Evolutionary conservation across 2,113 vertebrate genomes (phyloP), one percentile per base, ranked within the genome.

Genomic region (Dasyornis broadbenti): DNA sequence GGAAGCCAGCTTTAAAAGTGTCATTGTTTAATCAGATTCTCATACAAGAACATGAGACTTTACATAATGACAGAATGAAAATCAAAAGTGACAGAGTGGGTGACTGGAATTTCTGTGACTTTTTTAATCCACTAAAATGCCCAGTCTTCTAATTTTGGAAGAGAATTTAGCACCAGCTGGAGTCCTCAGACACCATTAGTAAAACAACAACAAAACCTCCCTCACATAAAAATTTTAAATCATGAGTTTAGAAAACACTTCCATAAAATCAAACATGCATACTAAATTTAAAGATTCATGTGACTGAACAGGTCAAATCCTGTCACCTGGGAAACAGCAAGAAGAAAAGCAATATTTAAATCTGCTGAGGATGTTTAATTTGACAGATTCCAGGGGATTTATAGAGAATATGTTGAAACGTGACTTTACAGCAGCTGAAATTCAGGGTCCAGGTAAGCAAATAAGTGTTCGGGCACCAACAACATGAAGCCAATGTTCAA

Each of bases 161-260:
- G 30, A 73, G 15, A 94, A 89, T 73, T 84, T n/a, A 86, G 79
- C 71, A 87, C 82, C 92, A 95, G 85, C 70, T 92, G 87, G 87
- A 82, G 82, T 80, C 39, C 71, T 83, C 90, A 75, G 50, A 80
- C 52, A 68, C 75, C 54, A 61, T 73, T 22, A 86, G 66, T 50
- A 86, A 83, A 93, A 91, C 78, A 92, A 31, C 19, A 95, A 95
- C 54, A 90, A 91, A 93, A 93, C 15, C 2, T 69, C 71, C 45
- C 63, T 66, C 80, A 31, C 80, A 83, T 13, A 89, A 50, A 63
- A 64, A 45, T 49, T 49, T 68, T 20, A 56, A 54, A 61, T 45
- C 24, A 18, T 15, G 42, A 77, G 16, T 86, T 92, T 82, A 54
- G 59, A 93, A 80, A 85, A 84, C 19, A 64, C 42, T 73, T 64